Percentiles rank a stretch among this genome's conserved stretches.
These are phyloP conservation scores for Aricia agestis DNA, from an alignment of 1,140 invertebrate genomes.

Conservation along the genomic window DNA sequence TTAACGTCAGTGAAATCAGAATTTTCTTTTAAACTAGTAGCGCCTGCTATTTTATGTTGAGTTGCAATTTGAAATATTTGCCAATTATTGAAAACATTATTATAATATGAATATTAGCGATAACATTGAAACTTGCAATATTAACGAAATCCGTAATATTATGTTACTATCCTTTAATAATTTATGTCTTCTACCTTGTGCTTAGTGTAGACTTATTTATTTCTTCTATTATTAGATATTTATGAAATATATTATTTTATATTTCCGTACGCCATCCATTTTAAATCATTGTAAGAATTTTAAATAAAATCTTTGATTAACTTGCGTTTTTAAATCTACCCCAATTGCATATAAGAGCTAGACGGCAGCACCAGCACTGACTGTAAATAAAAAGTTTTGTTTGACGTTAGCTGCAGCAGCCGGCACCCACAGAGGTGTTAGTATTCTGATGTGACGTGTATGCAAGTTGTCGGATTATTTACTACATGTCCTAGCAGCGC, in stretches of 20 bases:
- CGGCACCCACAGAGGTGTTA: no score
- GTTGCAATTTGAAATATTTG: not conserved
- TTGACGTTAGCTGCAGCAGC: no score
- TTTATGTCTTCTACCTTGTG: not conserved
- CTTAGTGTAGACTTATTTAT: not conserved
- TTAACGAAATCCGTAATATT: not conserved
- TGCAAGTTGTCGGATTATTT: no score
- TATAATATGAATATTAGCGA: no score
- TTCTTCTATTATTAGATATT: not conserved
- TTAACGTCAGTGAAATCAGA: no score
- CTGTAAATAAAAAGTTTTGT: no score
- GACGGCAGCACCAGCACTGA: no score
- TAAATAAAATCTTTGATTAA: not conserved
- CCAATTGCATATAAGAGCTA: not conserved
- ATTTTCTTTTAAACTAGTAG: not conserved
- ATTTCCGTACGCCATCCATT: not conserved
- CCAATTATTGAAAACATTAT: not conserved
- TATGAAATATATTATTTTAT: not conserved
- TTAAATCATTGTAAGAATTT: conserved; percentile 1
- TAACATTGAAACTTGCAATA: no score
- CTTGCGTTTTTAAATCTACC: not conserved
- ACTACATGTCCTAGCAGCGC: no score
- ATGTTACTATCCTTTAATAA: not conserved
- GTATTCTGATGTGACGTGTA: no score
- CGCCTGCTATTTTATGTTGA: not conserved